Percentiles rank a stretch among this genome's conserved stretches.
Conservation (phyloP, 2,113 vertebrate genomes). For the Stigmatopora argus region DNA sequence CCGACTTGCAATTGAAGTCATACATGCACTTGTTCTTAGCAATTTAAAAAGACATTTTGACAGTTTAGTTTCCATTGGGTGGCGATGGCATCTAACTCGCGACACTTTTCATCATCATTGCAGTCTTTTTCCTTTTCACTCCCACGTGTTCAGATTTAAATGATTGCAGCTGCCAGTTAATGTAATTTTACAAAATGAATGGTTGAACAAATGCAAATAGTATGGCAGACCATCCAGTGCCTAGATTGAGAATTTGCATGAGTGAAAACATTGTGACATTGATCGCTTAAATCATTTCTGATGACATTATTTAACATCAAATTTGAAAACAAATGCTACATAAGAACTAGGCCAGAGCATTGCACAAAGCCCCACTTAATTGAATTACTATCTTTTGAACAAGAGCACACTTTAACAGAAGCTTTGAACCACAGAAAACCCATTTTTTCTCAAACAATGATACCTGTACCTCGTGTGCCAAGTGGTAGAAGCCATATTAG, state of each 20-base stretch:
- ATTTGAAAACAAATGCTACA: constrained; percentile 58
- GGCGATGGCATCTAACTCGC: neutral
- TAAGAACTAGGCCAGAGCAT: constrained; percentile 10
- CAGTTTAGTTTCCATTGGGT: constrained; percentile 29
- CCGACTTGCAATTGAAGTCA: constrained; percentile 34
- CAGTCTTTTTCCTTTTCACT: neutral
- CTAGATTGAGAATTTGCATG: constrained; percentile 27
- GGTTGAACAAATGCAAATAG: constrained; percentile 30
- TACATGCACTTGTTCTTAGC: constrained; percentile 50
- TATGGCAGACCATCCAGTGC: constrained; percentile 33
- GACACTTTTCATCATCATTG: neutral
- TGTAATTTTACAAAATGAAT: constrained; percentile 14
- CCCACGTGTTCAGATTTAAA: constrained; percentile 6
- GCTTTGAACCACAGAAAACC: too few relatives aligned
- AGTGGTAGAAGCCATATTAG: too few relatives aligned
- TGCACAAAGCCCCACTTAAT: too few relatives aligned
- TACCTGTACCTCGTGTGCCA: too few relatives aligned
- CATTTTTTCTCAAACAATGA: too few relatives aligned
- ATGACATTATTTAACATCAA: constrained; percentile 29
- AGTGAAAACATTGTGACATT: neutral
- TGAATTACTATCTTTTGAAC: too few relatives aligned
- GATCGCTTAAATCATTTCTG: neutral
- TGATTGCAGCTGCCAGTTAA: constrained; percentile 33
- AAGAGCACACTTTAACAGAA: too few relatives aligned
- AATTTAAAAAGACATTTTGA: constrained; percentile 47